These are phyloP conservation scores for Platichthys flesus DNA, from an alignment of 2,113 vertebrate genomes.

Conservation along the genomic window DNA sequence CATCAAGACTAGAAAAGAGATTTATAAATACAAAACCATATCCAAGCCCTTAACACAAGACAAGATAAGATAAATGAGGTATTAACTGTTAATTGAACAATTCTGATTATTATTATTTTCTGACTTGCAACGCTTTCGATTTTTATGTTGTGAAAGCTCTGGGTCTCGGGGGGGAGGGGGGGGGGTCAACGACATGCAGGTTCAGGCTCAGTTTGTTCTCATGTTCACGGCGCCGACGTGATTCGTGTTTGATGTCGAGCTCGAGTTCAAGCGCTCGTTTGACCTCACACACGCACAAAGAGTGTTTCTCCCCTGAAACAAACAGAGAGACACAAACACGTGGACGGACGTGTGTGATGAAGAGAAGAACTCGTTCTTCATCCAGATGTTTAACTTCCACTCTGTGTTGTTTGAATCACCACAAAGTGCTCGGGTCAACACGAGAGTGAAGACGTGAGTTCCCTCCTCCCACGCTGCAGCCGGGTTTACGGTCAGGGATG, in stretches of 20 bases:
- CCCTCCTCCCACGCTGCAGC: constrained; percentile 57
- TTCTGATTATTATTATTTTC: too few relatives aligned
- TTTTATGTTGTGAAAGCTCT: neutral
- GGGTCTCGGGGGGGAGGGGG: neutral
- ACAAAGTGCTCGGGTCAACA: neutral
- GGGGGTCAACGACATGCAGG: neutral
- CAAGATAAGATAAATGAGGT: too few relatives aligned
- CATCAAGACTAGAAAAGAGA: too few relatives aligned
- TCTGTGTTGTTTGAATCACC: too few relatives aligned
- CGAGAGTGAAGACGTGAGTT: constrained; percentile 12
- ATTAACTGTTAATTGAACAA: too few relatives aligned
- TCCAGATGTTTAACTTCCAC: too few relatives aligned
- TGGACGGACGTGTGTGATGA: too few relatives aligned
- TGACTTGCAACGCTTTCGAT: neutral
- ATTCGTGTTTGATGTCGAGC: constrained; percentile 39
- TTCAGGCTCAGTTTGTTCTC: constrained; percentile 29
- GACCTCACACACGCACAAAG: constrained; percentile 11
- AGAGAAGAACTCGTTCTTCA: too few relatives aligned
- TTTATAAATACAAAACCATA: too few relatives aligned
- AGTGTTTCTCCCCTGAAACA: neutral
- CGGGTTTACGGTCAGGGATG: constrained; percentile 71
- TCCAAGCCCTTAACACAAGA: too few relatives aligned
- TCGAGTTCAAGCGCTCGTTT: constrained; percentile 41
- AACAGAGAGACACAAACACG: constrained; percentile 14
- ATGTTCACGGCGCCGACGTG: constrained; percentile 21